Percentiles rank a stretch among this genome's conserved stretches.
These are phyloP conservation scores for Diuraphis noxia DNA, from an alignment of 1,140 invertebrate genomes.

Conservation along the genomic window DNA sequence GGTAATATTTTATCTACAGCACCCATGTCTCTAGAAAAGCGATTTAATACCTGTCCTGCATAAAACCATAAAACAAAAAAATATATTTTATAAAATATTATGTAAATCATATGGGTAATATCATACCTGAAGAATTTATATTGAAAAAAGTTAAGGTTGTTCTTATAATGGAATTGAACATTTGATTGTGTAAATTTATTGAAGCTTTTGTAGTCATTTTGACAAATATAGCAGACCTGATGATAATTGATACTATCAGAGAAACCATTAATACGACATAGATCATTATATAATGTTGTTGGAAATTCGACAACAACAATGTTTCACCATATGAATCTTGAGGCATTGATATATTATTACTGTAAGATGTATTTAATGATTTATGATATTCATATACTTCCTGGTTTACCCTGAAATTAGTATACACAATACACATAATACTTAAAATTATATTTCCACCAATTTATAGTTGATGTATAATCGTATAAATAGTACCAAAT, in stretches of 20 bases:
- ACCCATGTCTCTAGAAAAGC: constrained; percentile 79
- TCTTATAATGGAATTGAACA: background rate
- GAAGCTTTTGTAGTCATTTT: background rate
- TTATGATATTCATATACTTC: background rate
- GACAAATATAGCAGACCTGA: background rate
- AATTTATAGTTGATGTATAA: too few relatives aligned
- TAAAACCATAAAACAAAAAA: too few relatives aligned
- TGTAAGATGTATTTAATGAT: background rate
- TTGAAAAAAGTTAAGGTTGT: background rate
- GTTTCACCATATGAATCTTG: too few relatives aligned
- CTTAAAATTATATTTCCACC: too few relatives aligned
- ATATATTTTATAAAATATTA: background rate
- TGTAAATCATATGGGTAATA: too few relatives aligned
- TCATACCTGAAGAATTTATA: background rate
- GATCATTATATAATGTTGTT: constrained; percentile 29
- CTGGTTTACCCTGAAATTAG: background rate
- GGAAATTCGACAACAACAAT: too few relatives aligned
- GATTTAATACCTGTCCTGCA: constrained; percentile 71
- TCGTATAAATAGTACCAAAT: background rate
- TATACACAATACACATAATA: background rate
- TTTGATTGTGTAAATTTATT: background rate
- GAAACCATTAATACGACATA: background rate
- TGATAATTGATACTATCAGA: background rate
- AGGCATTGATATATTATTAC: too few relatives aligned
- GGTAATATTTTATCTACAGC: constrained; percentile 87